Percentiles rank a stretch among this genome's conserved stretches.
Evolutionary conservation across 1,140 invertebrate species (phyloP).

Genomic region (Trachelipus rathkii): DNA sequence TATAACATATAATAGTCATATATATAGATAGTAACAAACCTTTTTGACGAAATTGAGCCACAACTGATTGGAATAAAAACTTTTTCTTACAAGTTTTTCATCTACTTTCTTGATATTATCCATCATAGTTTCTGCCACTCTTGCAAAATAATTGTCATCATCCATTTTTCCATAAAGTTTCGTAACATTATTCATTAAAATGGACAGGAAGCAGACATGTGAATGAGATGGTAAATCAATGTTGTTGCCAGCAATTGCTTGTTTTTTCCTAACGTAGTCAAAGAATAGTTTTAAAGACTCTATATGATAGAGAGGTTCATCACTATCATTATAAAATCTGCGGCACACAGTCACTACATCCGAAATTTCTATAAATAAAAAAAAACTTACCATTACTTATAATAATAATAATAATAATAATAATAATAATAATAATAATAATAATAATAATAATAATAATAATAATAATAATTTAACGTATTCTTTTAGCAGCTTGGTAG

Average conservation of each 20-base stretch:
- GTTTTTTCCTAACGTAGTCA: not conserved
- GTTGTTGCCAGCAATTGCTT: not conserved
- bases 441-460: too few relatives aligned
- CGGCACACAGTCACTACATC: too few relatives aligned
- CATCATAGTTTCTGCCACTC: not conserved
- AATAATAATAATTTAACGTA: too few relatives aligned
- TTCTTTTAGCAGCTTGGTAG: too few relatives aligned
- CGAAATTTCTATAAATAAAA: too few relatives aligned
- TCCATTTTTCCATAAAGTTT: not conserved
- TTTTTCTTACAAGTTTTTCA: not conserved
- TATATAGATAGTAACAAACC: too few relatives aligned
- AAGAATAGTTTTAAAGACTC: not conserved
- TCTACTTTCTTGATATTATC: too few relatives aligned
- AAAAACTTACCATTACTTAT: too few relatives aligned
- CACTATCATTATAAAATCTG: too few relatives aligned
- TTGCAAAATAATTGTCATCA: not conserved
- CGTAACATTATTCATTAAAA: not conserved
- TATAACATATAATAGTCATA: too few relatives aligned
- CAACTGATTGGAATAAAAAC: not conserved
- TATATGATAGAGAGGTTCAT: not conserved
- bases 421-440: too few relatives aligned
- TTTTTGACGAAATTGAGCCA: not conserved
- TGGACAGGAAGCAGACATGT: not conserved
- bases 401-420: too few relatives aligned
- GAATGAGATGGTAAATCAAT: not conserved